Conservation (phyloP, 2,113 vertebrate genomes). For the Onychostruthus taczanowskii region DNA sequence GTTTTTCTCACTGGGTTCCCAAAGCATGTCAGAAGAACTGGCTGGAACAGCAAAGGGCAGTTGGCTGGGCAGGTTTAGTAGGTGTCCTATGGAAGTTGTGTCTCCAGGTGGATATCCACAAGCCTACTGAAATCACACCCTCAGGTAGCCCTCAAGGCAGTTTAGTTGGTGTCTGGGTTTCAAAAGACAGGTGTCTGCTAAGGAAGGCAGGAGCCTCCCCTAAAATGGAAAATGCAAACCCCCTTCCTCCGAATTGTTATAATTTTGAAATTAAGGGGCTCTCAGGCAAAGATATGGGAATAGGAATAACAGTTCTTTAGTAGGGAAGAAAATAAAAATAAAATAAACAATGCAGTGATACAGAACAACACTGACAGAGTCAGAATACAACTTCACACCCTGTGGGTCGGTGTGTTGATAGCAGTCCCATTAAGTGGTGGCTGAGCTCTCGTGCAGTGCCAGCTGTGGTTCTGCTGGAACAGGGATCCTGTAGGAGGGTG, state of each 20-base stretch:
- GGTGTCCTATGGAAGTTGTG: not conserved
- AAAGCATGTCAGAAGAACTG: not conserved
- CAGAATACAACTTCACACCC: not conserved
- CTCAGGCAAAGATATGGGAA: not conserved
- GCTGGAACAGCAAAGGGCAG: not conserved
- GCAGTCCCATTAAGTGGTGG: not conserved
- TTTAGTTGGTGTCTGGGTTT: not conserved
- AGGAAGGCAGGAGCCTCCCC: not conserved
- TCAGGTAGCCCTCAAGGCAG: not conserved
- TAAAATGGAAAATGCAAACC: not conserved
- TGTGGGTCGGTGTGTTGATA: not conserved
- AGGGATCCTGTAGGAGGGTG: not conserved
- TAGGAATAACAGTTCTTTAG: not conserved
- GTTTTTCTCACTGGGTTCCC: not conserved
- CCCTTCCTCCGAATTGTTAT: fast-evolving
- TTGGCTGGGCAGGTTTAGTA: not conserved
- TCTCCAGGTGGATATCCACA: not conserved
- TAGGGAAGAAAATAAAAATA: too few species aligned
- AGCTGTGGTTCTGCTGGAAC: not conserved
- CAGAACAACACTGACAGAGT: not conserved
- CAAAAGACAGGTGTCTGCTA: not conserved
- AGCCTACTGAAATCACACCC: not conserved
- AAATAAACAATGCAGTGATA: too few species aligned
- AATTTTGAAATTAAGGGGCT: not conserved
- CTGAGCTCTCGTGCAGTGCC: too few species aligned